Conservation (phyloP, 2,888 invertebrate genomes). For the Drosophila mercatorum region DNA sequence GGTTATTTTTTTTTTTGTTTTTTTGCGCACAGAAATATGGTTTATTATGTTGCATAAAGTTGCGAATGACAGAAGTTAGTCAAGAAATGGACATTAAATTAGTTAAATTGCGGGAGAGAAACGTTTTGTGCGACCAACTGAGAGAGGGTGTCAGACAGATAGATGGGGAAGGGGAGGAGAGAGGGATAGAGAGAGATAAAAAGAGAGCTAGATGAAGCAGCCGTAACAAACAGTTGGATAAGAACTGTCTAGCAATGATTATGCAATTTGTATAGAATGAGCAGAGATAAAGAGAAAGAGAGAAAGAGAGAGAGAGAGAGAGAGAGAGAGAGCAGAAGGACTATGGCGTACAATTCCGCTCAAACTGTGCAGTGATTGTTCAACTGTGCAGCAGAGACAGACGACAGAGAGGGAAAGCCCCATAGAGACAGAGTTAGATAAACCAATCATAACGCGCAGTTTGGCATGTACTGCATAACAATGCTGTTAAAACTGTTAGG, state of each 20-base stretch:
- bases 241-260: constrained; percentile 4
- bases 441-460: constrained; percentile 27
- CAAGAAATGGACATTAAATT: constrained; percentile 64
- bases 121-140: constrained; percentile 35
- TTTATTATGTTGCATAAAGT: constrained; percentile 65
- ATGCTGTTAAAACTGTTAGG: not conserved
- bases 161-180: not conserved
- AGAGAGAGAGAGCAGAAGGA: not conserved
- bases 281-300: not conserved
- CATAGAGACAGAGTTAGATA: not conserved
- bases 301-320: too few species aligned
- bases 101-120: constrained; percentile 51
- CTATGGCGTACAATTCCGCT: not conserved
- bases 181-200: not conserved
- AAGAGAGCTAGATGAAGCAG: not conserved
- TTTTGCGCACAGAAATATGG: constrained; percentile 52
- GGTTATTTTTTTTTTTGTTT: constrained; percentile 52
- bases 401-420: not conserved
- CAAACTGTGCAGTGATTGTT: not conserved
- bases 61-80: constrained; percentile 58
- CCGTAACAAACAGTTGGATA: constrained; percentile 40
- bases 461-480: constrained; percentile 18
- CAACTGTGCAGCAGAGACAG: not conserved
- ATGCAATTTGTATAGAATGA: constrained; percentile 27
- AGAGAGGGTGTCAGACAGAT: constrained; percentile 3